These are phyloP conservation scores for Mycetomoellerius zeteki DNA, from an alignment of 1,140 invertebrate species.

Conservation along the genomic window DNA sequence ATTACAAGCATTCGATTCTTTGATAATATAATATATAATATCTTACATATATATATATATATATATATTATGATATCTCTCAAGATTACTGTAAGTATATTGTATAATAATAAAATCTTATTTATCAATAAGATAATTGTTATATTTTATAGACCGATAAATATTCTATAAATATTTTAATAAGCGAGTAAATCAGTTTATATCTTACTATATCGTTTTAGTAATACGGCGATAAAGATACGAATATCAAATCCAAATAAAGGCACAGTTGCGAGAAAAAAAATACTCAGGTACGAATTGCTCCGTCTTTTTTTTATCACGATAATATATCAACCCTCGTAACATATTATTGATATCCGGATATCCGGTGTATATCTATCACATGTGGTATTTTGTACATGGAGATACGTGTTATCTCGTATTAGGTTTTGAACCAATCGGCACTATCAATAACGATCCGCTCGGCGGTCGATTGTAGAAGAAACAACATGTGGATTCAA, in stretches of 20 bases:
- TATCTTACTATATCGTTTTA: not conserved
- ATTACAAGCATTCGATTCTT: not conserved
- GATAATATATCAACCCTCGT: not conserved
- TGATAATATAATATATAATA: not conserved
- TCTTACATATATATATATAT: no score
- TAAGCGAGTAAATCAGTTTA: not conserved
- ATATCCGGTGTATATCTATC: not conserved
- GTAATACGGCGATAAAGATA: not conserved
- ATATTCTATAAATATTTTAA: not conserved
- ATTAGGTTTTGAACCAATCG: not conserved
- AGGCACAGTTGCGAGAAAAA: not conserved
- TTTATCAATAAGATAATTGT: not conserved
- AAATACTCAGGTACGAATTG: not conserved
- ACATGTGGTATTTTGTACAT: not conserved
- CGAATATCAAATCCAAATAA: not conserved
- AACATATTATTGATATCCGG: not conserved
- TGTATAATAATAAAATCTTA: not conserved
- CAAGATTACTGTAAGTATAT: not conserved
- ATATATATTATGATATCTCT: not conserved
- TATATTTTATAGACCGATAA: not conserved
- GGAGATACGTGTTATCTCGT: constrained; percentile 29
- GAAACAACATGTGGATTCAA: not conserved
- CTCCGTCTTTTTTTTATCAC: not conserved
- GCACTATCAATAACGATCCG: not conserved
- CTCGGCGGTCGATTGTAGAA: not conserved